phyloP scores from a whole-genome alignment of 53 echinoderm and acorn worm genomes.

The Apostichopus leukothele region DNA sequence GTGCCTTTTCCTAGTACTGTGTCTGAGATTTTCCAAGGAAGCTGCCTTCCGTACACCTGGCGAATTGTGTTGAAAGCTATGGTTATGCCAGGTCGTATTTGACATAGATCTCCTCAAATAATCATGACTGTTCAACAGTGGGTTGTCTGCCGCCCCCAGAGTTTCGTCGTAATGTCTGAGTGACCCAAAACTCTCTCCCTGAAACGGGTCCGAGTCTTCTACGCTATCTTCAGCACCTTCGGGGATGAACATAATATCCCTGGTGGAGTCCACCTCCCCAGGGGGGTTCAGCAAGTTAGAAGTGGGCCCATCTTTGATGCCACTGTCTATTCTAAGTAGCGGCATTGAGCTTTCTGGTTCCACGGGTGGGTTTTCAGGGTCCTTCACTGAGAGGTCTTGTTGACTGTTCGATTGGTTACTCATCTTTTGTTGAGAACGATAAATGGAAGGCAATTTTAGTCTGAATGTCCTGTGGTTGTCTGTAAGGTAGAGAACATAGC shows the following conservation, averaged over 20 bases:
- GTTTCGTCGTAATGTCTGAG: conserved; percentile 41
- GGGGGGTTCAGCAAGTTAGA: conserved; percentile 38
- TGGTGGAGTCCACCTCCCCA: neutral
- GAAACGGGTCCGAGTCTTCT: conserved; percentile 35
- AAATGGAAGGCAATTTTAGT: conserved; percentile 84
- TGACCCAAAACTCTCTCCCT: conserved; percentile 32
- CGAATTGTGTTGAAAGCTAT: conserved; percentile 2
- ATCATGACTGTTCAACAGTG: conserved; percentile 7
- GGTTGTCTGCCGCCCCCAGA: neutral
- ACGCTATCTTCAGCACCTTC: conserved; percentile 41
- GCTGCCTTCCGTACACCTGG: conserved; percentile 20
- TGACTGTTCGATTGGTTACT: conserved; percentile 45
- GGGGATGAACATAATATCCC: conserved; percentile 19
- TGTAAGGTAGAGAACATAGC: conserved; percentile 23
- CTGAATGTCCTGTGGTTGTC: conserved; percentile 98
- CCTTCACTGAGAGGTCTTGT: conserved; percentile 49
- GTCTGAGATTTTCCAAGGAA: conserved; percentile 29
- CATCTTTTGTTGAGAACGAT: conserved; percentile 60
- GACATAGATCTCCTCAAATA: conserved; percentile 31
- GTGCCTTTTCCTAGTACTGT: conserved; percentile 33
- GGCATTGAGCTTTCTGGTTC: conserved; percentile 84
- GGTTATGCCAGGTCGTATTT: conserved; percentile 23
- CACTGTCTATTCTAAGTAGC: conserved; percentile 51
- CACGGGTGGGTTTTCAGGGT: conserved; percentile 47
- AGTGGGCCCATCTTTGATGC: conserved; percentile 55